Conservation (phyloP, 2,113 vertebrate genomes). For the Hirundichthys speculiger region DNA sequence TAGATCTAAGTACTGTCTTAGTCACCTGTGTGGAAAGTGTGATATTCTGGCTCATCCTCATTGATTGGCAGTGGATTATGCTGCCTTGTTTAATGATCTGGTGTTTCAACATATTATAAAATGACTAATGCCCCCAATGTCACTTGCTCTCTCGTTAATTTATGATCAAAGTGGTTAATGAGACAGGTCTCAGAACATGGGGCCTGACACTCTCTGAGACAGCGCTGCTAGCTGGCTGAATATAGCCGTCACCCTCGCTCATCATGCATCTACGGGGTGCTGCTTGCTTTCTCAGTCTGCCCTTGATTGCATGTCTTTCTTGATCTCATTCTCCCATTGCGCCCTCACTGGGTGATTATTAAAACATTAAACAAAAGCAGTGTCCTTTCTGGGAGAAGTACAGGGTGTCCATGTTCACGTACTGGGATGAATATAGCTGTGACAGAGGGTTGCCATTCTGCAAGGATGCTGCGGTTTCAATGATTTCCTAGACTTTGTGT, state of each 20-base stretch:
- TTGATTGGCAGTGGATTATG: neutral
- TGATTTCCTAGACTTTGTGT: conserved; percentile 8
- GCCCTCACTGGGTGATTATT: conserved; percentile 46
- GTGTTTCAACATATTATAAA: conserved; percentile 2
- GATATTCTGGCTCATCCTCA: neutral
- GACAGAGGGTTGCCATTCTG: conserved; percentile 16
- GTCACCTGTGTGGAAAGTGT: neutral
- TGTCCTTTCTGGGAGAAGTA: conserved; percentile 11
- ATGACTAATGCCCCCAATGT: conserved; percentile 25
- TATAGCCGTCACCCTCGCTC: conserved; percentile 65
- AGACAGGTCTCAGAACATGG: conserved; percentile 53
- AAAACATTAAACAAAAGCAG: conserved; percentile 49
- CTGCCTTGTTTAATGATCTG: neutral
- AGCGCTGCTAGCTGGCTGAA: conserved; percentile 53
- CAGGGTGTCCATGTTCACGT: neutral
- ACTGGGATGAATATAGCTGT: conserved; percentile 31
- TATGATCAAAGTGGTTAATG: conserved; percentile 62
- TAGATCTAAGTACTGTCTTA: neutral
- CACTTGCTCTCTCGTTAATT: conserved; percentile 41
- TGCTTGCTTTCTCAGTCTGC: conserved; percentile 23
- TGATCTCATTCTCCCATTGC: conserved; percentile 1
- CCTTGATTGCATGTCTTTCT: neutral
- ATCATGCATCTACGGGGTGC: conserved; percentile 62
- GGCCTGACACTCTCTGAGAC: conserved; percentile 36
- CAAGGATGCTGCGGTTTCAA: conserved; percentile 38